A percentile compares a stretch with the other conserved stretches of the same genome.
phyloP scores from a whole-genome alignment of 2,797 vertebrate genomes.

The Lepilemur ruficaudatus region DNA sequence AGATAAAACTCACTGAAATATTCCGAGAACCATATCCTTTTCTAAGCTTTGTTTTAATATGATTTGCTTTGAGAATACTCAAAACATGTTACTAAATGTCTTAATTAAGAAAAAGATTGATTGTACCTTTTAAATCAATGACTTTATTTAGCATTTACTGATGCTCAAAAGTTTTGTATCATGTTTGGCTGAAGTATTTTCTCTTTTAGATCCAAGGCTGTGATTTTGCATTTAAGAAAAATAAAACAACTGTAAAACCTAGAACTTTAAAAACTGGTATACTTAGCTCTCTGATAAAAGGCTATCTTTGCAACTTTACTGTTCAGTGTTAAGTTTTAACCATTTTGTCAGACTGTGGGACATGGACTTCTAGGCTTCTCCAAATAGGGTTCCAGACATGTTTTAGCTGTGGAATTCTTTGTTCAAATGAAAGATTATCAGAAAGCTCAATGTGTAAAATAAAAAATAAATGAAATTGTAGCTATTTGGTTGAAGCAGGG shows the following conservation, averaged over 20 bases:
- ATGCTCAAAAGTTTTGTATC: conserved; percentile 52
- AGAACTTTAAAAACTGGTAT: not conserved
- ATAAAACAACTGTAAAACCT: not conserved
- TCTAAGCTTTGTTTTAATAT: conserved; percentile 61
- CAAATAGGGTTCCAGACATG: not conserved
- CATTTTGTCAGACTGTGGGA: not conserved
- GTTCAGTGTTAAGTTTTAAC: not conserved
- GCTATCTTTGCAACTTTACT: not conserved
- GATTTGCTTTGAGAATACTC: conserved; percentile 63
- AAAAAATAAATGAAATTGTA: not conserved
- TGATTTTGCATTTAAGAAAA: conserved; percentile 14
- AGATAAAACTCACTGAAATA: conserved; percentile 73
- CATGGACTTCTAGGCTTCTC: not conserved
- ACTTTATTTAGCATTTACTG: conserved; percentile 77
- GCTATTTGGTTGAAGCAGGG: not conserved
- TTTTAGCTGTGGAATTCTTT: not conserved
- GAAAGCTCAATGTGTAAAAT: not conserved
- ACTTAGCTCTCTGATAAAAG: not conserved
- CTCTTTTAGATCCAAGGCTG: conserved; percentile 63
- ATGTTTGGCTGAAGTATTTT: conserved; percentile 70
- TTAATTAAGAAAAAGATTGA: conserved; percentile 49
- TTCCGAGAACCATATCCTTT: conserved; percentile 79
- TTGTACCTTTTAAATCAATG: conserved; percentile 63
- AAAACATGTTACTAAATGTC: conserved; percentile 47
- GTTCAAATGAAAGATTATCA: not conserved